A percentile compares a stretch with the other conserved stretches of the same genome.
Conservation (phyloP, 2,888 invertebrate genomes). For the Drosophila nr. perissopoda region DNA sequence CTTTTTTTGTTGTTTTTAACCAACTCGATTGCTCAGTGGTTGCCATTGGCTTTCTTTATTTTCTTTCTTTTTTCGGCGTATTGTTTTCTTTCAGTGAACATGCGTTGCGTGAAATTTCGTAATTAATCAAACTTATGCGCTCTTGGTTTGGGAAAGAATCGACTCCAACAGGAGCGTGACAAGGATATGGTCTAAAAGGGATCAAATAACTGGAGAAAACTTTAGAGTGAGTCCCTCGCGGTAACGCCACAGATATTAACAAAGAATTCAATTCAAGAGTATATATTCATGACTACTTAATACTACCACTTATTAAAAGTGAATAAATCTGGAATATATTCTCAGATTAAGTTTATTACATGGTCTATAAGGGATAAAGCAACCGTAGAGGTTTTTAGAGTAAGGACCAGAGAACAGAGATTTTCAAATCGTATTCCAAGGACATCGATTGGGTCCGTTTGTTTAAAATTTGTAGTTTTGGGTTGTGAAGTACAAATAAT, state of each 20-base stretch:
- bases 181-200: slow-evolving; percentile 63
- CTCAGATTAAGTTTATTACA: background rate
- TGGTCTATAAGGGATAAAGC: background rate
- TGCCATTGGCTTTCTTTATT: slow-evolving; percentile 54
- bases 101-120: slow-evolving; percentile 84
- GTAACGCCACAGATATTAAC: background rate
- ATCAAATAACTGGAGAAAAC: background rate
- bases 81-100: slow-evolving; percentile 53
- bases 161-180: slow-evolving; percentile 59
- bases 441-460: background rate
- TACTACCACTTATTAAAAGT: background rate
- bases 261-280: background rate
- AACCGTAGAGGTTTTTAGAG: background rate
- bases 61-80: slow-evolving; percentile 35
- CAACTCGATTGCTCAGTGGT: slow-evolving; percentile 31
- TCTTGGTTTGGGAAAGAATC: slow-evolving; percentile 33
- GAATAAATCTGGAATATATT: background rate
- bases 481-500: background rate
- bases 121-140: slow-evolving; percentile 84
- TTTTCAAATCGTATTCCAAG: background rate
- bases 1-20: slow-evolving; percentile 12
- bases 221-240: background rate
- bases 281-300: background rate
- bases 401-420: background rate
- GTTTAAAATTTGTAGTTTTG: background rate